phyloP scores from a whole-genome alignment of 2,113 vertebrate genomes.

The Dunckerocampus dactyliophorus region DNA sequence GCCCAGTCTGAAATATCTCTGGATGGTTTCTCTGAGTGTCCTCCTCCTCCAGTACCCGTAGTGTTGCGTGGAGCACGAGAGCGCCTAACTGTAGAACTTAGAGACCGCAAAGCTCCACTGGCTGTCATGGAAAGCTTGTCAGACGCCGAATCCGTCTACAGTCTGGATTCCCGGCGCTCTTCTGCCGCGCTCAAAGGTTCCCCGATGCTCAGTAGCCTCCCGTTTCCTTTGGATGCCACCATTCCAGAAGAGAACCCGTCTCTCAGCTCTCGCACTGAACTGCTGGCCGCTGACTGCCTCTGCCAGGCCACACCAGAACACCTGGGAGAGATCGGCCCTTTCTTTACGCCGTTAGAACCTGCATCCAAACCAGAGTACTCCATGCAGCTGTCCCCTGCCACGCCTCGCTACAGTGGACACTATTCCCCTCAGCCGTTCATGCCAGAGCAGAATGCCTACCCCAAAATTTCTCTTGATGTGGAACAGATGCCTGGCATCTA shows the following conservation, averaged over 20 bases:
- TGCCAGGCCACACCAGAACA: constrained; percentile 80
- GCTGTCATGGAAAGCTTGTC: constrained; percentile 97
- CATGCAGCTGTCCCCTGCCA: constrained; percentile 58
- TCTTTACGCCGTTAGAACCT: constrained; percentile 64
- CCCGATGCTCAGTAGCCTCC: constrained; percentile 87
- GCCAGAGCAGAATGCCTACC: constrained; percentile 32
- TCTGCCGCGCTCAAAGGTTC: constrained; percentile 92
- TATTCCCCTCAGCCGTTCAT: constrained; percentile 66
- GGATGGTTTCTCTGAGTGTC: constrained; percentile 92
- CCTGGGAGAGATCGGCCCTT: constrained; percentile 70
- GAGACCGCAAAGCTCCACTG: constrained; percentile 89
- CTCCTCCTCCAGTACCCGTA: constrained; percentile 86
- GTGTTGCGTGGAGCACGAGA: constrained; percentile 92
- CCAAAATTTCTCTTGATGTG: constrained; percentile 53
- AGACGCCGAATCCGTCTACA: constrained; percentile 93
- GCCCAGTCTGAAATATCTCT: constrained; percentile 94
- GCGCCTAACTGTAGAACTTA: constrained; percentile 85
- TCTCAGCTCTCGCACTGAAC: constrained; percentile 93
- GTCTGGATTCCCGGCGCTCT: constrained; percentile 93
- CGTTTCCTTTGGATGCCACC: constrained; percentile 89
- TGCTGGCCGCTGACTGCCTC: constrained; percentile 87
- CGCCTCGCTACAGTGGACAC: constrained; percentile 61
- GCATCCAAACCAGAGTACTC: constrained; percentile 54
- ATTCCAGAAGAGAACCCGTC: constrained; percentile 98
- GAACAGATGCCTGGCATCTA: constrained; percentile 58